These are phyloP conservation scores for Otocyon megalotis DNA, from an alignment of 2,113 vertebrate genomes.

Conservation along the genomic window DNA sequence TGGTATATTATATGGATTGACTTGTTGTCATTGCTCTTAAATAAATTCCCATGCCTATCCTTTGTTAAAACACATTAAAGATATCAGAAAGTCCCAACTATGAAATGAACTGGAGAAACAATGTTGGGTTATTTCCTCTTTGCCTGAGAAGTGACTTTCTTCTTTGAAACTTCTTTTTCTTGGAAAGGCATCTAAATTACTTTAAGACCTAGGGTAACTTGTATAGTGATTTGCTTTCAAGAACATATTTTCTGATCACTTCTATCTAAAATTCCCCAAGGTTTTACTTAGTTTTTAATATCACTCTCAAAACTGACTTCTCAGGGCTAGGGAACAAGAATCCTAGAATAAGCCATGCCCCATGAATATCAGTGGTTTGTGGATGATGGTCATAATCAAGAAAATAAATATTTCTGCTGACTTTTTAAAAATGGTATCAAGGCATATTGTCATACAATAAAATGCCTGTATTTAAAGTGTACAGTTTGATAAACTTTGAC, in stretches of 20 bases:
- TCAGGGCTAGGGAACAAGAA: neutral
- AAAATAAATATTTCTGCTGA: neutral
- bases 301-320: neutral
- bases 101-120: slow-evolving; percentile 89
- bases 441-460: neutral
- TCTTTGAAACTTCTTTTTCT: slow-evolving; percentile 90
- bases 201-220: neutral
- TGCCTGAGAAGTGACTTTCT: slow-evolving; percentile 89
- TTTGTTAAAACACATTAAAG: slow-evolving; percentile 45
- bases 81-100: slow-evolving; percentile 81
- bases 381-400: neutral
- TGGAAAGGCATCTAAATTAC: slow-evolving; percentile 86
- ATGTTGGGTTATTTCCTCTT: slow-evolving; percentile 92
- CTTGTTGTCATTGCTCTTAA: neutral
- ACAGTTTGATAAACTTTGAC: neutral
- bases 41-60: neutral
- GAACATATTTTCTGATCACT: slow-evolving; percentile 7
- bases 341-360: neutral
- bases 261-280: neutral
- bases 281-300: slow-evolving; percentile 14
- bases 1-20: neutral
- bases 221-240: neutral
- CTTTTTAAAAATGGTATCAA: neutral
- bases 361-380: neutral
- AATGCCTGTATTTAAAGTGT: neutral